phyloP scores from a whole-genome alignment of 1,140 invertebrate genomes.

The Lasioglossum baleicum region DNA sequence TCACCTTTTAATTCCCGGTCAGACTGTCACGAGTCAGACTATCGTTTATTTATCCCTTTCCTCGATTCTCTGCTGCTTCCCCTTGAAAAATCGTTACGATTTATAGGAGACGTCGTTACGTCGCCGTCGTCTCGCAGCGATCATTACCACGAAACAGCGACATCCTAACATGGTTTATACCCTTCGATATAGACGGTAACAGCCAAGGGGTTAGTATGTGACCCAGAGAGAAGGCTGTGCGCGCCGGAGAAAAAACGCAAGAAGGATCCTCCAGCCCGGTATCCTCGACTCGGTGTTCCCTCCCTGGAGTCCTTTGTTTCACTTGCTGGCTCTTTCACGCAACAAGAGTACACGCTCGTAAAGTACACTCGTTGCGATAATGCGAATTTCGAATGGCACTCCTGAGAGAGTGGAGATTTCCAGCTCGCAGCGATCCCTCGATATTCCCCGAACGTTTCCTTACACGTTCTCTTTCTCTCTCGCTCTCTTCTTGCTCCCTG shows the following conservation, averaged over 20 bases:
- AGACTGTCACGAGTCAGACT: too few relatives aligned
- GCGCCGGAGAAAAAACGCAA: background rate
- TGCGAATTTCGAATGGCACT: constrained; percentile 10
- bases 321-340: background rate
- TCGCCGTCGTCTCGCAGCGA: background rate
- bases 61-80: too few relatives aligned
- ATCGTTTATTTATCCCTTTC: too few relatives aligned
- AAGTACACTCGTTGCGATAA: constrained; percentile 21
- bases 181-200: background rate
- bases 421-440: constrained; percentile 8
- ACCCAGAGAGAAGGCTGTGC: background rate
- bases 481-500: background rate
- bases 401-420: background rate
- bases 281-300: background rate
- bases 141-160: background rate
- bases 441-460: constrained; percentile 15
- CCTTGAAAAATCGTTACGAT: too few relatives aligned
- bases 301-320: background rate
- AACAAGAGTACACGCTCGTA: background rate
- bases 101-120: too few relatives aligned
- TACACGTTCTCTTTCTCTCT: background rate
- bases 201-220: background rate
- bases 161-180: background rate
- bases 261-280: background rate
- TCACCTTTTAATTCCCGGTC: too few relatives aligned